Evolutionary conservation across 1,140 invertebrate genomes (phyloP), one percentile per base, ranked within the genome.

Genomic region (Eupristina koningsbergeri): DNA sequence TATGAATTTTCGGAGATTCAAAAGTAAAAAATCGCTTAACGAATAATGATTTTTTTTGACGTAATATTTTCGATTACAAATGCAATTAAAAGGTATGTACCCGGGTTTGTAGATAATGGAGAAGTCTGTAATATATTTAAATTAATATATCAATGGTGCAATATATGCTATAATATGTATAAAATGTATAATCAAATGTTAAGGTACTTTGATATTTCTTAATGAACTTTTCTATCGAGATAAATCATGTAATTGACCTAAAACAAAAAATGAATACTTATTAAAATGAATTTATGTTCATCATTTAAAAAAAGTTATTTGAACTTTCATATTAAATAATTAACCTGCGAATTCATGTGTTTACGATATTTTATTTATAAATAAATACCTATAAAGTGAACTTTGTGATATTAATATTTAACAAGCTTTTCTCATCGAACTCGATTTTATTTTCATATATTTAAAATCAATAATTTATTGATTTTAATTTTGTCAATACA

Each of bases 11-110:
- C 58, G 69, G 50, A 29, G 73, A 26, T 36, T 15, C 45, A 47
- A 63, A n/a, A 53, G 47, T 29, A 50, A 61, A 71, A n/a, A 45
- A 58, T 29, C 47, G 34, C 45, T 83, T 71, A 61, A 78, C 71
- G 75, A 78, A 71, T 78, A 83, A 78, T 78, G 39, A 53, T 78
- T 78, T 67, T 50, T 77, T 17, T 45, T 58, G 17, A 73, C 5
- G 34, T 34, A 71, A 63, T 69, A 76, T 71, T 86, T 67, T 80
- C 82, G 80, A 86, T 86, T 83, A 74, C 71, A 47, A 80, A 63
- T 26, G 45, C 36, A 73, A 73, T 73, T 58, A 22, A 58, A 36
- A 67, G 74, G 71, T 83, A 39, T n/a, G 0, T 13, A 22, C 50
- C 36, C 7, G 5, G 11, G 26, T 17, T 47, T 67, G 34, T 47